Conservation (phyloP, 2,113 vertebrate genomes). For the Anthoscopus minutus region DNA sequence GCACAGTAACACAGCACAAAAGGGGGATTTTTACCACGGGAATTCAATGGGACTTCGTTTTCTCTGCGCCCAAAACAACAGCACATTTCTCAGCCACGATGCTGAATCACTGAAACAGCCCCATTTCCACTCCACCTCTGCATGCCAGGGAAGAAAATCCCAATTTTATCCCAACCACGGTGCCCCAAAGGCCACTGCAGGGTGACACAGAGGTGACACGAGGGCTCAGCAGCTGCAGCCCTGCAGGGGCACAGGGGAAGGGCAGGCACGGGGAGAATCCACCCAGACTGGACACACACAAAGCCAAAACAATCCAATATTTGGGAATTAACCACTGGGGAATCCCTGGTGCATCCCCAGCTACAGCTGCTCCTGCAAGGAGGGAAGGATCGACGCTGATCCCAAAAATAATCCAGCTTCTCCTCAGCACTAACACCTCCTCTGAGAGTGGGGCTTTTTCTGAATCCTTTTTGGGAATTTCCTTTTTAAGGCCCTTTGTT, state of each 20-base stretch:
- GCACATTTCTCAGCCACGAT: fast-evolving
- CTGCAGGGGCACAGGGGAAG: neutral
- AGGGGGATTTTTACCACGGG: neutral
- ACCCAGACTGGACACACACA: neutral
- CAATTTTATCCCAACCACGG: fast-evolving
- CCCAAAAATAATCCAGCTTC: neutral
- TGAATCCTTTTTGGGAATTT: neutral
- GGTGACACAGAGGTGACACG: neutral
- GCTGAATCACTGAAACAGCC: neutral
- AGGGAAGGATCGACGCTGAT: neutral
- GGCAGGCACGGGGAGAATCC: neutral
- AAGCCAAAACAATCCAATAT: neutral
- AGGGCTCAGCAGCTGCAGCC: neutral
- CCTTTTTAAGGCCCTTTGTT: neutral
- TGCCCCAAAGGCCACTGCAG: neutral
- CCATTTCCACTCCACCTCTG: neutral
- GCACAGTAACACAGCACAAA: neutral
- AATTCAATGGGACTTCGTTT: neutral
- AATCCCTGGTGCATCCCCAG: neutral
- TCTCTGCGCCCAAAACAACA: neutral
- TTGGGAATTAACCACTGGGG: neutral
- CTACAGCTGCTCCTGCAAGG: neutral
- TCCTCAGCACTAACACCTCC: neutral
- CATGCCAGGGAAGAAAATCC: neutral
- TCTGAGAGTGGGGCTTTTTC: too few species aligned